Evolutionary conservation across 2,797 vertebrate species (phyloP).

Genomic region (Garrulus glandarius): DNA sequence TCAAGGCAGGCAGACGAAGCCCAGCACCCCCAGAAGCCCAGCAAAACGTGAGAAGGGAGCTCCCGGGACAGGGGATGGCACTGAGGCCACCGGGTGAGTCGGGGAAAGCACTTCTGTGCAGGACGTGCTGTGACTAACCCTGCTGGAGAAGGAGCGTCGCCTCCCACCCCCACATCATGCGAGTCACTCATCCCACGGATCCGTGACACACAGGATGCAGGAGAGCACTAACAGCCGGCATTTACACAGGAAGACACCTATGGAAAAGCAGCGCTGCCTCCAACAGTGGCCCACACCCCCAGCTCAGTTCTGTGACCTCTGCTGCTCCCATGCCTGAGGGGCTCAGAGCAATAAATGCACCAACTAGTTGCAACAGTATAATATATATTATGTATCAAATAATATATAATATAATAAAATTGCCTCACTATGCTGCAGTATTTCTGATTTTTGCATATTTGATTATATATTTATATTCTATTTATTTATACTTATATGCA

Average conservation of each 20-base stretch:
- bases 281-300: not conserved
- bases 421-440: not conserved
- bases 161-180: not conserved
- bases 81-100: not conserved
- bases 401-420: not conserved
- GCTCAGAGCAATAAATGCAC: not conserved
- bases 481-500: not conserved
- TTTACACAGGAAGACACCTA: not conserved
- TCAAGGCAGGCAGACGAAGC: not conserved
- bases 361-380: not conserved
- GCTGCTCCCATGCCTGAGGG: rapidly evolving
- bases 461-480: not conserved
- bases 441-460: not conserved
- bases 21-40: not conserved
- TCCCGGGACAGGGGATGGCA: rapidly evolving
- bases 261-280: not conserved
- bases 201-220: not conserved
- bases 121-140: not conserved
- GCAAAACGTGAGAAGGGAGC: not conserved
- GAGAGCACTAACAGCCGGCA: rapidly evolving
- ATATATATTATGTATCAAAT: not conserved
- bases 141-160: not conserved
- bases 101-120: not conserved
- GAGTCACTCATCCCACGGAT: not conserved
- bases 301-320: not conserved